phyloP scores from a whole-genome alignment of 2,888 invertebrate genomes.

The Pollenia angustigena region DNA sequence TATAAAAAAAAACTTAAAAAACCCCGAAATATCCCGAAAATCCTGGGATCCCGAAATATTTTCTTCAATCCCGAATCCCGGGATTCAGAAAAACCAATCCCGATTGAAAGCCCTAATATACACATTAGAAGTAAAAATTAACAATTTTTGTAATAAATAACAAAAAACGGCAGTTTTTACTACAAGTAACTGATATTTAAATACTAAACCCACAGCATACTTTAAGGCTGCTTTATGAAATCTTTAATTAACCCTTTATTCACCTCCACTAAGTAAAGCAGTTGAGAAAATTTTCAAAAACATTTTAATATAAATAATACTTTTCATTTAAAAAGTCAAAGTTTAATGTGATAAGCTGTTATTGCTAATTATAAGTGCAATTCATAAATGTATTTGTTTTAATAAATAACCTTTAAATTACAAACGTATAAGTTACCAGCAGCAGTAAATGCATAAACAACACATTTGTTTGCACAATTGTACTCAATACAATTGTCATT shows the following conservation, averaged over 20 bases:
- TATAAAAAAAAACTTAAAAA: too few species aligned
- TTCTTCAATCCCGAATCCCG: too few species aligned
- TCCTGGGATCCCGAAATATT: too few species aligned
- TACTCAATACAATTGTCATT: neutral
- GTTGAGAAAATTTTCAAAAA: too few species aligned
- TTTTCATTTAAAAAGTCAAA: neutral
- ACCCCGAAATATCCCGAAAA: too few species aligned
- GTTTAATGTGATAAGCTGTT: conserved; percentile 15
- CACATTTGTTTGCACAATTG: conserved; percentile 20
- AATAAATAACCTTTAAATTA: neutral
- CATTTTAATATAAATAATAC: neutral
- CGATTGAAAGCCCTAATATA: too few species aligned
- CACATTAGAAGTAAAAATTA: too few species aligned
- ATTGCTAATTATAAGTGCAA: neutral
- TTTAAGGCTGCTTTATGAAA: conserved; percentile 19
- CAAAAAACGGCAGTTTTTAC: too few species aligned
- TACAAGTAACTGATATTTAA: neutral
- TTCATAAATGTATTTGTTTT: conserved; percentile 24
- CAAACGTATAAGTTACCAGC: too few species aligned
- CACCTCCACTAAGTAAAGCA: neutral
- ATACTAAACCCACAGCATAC: conserved; percentile 27
- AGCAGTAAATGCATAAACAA: neutral
- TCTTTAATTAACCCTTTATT: conserved; percentile 25
- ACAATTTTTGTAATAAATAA: too few species aligned
- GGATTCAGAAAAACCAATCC: too few species aligned